Percentiles rank a stretch among this genome's conserved stretches.
Evolutionary conservation across 2,797 vertebrate genomes (phyloP).

Genomic region (Hippoglossus hippoglossus): DNA sequence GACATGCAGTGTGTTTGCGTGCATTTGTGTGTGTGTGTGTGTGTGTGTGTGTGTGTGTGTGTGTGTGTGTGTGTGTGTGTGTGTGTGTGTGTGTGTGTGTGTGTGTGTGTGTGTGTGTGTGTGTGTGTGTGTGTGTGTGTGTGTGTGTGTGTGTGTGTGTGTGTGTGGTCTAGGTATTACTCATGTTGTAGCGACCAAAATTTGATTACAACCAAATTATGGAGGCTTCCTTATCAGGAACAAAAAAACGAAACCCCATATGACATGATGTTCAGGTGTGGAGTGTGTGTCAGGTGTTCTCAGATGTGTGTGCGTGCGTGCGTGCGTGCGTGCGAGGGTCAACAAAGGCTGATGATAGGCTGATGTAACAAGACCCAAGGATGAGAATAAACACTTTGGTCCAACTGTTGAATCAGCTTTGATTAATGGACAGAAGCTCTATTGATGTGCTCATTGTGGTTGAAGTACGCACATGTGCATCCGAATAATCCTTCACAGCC

Average conservation of each 20-base stretch:
- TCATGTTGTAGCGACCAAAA: not conserved
- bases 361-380: conserved; percentile 60
- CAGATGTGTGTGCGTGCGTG: conserved; percentile 8
- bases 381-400: conserved; percentile 42
- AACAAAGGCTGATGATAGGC: conserved; percentile 68
- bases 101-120: too few species aligned
- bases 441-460: conserved; percentile 29
- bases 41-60: conserved; percentile 13
- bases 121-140: conserved; percentile 25
- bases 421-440: conserved; percentile 43
- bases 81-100: conserved; percentile 12
- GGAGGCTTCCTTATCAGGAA: too few species aligned
- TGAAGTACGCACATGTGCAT: not conserved
- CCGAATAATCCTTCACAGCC: not conserved
- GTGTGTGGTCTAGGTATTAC: not conserved
- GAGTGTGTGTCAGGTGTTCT: not conserved
- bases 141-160: conserved; percentile 24
- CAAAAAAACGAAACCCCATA: too few species aligned
- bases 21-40: conserved; percentile 25
- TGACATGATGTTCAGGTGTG: not conserved
- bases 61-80: conserved; percentile 21
- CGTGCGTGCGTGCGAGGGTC: conserved; percentile 34
- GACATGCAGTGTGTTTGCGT: conserved; percentile 29
- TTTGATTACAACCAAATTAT: too few species aligned
- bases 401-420: conserved; percentile 44